Evolutionary conservation across 2,888 invertebrate genomes (phyloP).

Genomic region (Drosophila dives): DNA sequence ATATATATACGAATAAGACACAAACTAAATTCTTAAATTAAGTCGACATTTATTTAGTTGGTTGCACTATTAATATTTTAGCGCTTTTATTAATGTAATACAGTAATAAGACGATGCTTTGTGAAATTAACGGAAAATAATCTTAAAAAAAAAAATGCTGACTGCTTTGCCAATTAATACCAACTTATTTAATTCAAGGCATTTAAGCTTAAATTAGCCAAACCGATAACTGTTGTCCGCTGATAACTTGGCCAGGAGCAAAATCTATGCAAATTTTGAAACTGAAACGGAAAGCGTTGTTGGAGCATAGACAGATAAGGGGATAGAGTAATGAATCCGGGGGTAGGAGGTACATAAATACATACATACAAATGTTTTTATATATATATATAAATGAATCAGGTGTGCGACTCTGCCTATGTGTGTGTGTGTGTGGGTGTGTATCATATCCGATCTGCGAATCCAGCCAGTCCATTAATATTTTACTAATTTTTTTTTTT

Average conservation of each 20-base stretch:
- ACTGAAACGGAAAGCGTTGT: constrained; percentile 72
- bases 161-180: background rate
- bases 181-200: background rate
- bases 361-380: no score
- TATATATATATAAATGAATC: background rate
- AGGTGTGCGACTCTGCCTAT: constrained; percentile 2
- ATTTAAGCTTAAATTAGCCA: constrained; percentile 34
- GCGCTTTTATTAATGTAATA: background rate
- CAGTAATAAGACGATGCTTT: background rate
- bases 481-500: constrained; percentile 61
- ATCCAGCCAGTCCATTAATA: constrained; percentile 73
- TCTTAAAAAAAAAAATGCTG: background rate
- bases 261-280: constrained; percentile 60
- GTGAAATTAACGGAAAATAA: no score
- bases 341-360: no score
- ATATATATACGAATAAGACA: background rate
- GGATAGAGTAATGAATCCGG: background rate
- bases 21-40: background rate
- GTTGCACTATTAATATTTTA: background rate
- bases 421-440: constrained; percentile 17
- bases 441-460: constrained; percentile 50
- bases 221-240: constrained; percentile 40
- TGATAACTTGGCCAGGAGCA: constrained; percentile 30
- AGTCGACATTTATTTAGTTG: background rate
- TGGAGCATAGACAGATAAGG: constrained; percentile 29